Evolutionary conservation across 2,113 vertebrate species (phyloP).

Genomic region (Catharus minimus): DNA sequence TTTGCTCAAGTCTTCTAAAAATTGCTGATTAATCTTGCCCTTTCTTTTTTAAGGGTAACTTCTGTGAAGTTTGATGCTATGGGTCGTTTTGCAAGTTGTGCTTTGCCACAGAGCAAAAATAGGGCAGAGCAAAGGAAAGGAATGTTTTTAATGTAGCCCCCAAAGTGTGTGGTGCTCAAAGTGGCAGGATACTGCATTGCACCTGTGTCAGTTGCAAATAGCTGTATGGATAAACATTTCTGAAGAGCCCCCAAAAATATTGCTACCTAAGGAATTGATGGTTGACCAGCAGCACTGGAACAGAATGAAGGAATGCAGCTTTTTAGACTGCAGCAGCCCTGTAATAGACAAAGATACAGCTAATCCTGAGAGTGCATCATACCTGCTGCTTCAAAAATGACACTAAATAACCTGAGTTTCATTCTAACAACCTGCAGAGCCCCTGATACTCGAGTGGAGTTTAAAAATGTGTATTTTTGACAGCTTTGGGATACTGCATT

Average conservation of each 20-base stretch:
- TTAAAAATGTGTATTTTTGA: background rate
- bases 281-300: background rate
- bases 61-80: conserved; percentile 39
- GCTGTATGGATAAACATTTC: background rate
- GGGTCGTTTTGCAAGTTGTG: conserved; percentile 8
- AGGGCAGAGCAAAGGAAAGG: conserved; percentile 25
- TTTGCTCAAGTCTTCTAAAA: conserved; percentile 25
- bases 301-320: background rate
- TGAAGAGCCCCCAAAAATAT: background rate
- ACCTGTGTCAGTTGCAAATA: conserved; percentile 24
- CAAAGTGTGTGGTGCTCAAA: conserved; percentile 22
- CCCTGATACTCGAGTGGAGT: background rate
- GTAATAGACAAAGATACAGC: background rate
- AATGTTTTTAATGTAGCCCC: background rate
- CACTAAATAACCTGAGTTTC: background rate
- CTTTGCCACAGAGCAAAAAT: conserved; percentile 47
- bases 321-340: conserved; percentile 4
- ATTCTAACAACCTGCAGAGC: background rate
- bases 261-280: background rate
- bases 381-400: conserved; percentile 11
- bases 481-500: background rate
- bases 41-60: conserved; percentile 21
- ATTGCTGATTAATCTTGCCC: conserved; percentile 16
- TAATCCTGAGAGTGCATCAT: background rate
- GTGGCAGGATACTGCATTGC: conserved; percentile 69